Conservation (phyloP, 2,113 vertebrate genomes). For the Turnix velox region DNA sequence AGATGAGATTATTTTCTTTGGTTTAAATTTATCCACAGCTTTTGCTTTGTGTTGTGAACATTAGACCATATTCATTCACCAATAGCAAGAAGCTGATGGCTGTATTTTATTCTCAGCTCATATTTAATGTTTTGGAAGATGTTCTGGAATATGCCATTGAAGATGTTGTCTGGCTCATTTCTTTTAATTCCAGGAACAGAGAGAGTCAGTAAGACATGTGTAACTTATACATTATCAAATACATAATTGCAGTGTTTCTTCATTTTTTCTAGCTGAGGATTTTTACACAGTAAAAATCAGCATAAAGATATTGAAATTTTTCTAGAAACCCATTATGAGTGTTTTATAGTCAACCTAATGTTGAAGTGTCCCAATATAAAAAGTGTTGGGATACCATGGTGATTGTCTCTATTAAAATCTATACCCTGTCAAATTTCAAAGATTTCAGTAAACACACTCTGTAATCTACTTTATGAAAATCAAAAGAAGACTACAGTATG, state of each 20-base stretch:
- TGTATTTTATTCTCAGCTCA: neutral
- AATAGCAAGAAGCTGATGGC: neutral
- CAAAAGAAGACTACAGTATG: neutral
- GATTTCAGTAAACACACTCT: neutral
- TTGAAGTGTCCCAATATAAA: neutral
- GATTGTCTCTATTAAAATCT: slow-evolving; percentile 38
- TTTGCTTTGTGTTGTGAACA: too few species aligned
- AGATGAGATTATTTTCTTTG: neutral
- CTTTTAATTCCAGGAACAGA: neutral
- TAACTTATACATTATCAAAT: neutral
- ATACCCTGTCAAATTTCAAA: neutral
- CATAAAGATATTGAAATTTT: neutral
- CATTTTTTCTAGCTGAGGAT: neutral
- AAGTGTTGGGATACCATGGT: slow-evolving; percentile 21
- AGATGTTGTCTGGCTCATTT: neutral
- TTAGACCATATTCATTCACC: neutral
- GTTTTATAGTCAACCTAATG: slow-evolving; percentile 11
- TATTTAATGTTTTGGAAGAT: neutral
- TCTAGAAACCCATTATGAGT: neutral
- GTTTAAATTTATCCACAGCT: neutral
- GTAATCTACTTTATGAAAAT: neutral
- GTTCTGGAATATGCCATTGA: neutral
- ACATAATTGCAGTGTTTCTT: neutral
- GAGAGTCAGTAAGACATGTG: neutral
- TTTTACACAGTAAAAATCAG: neutral